These are phyloP conservation scores for Muscicapa striata DNA, from an alignment of 2,797 vertebrate species.

Conservation along the genomic window DNA sequence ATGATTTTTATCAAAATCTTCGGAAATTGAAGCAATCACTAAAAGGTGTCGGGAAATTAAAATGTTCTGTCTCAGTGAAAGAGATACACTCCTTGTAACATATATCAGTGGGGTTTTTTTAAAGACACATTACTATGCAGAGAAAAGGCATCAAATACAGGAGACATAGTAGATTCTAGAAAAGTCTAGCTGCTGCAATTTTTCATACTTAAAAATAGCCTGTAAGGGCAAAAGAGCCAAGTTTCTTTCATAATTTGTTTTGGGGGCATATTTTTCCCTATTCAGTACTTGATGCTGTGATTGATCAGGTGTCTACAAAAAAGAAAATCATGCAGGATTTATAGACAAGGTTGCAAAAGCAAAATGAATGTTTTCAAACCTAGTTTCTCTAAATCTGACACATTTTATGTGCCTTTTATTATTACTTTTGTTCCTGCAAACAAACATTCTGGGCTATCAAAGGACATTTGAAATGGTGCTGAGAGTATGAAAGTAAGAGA, in stretches of 20 bases:
- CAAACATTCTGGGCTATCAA: not conserved
- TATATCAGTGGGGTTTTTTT: constrained; percentile 82
- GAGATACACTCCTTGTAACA: constrained; percentile 90
- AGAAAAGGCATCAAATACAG: constrained; percentile 77
- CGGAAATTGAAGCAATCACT: constrained; percentile 95
- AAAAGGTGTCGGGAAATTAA: constrained; percentile 92
- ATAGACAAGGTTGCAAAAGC: not conserved
- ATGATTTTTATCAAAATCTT: constrained; percentile 96
- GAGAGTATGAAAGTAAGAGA: not conserved
- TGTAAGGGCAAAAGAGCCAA: not conserved
- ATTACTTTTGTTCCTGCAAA: not conserved
- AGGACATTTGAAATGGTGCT: not conserved
- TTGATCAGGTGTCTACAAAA: constrained; percentile 18
- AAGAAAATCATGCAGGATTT: constrained; percentile 41
- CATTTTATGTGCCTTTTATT: not conserved
- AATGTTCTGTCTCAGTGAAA: constrained; percentile 86
- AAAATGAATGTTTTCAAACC: not conserved
- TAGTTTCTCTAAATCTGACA: not conserved
- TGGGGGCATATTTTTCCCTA: not conserved
- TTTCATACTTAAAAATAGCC: constrained; percentile 77
- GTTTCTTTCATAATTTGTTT: constrained; percentile 26
- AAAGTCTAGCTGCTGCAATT: constrained; percentile 75
- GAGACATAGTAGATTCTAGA: constrained; percentile 76
- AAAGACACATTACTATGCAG: constrained; percentile 86
- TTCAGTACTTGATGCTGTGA: not conserved